Evolutionary conservation across 2,797 vertebrate genomes (phyloP).

Genomic region (Craterocephalus amniculus): DNA sequence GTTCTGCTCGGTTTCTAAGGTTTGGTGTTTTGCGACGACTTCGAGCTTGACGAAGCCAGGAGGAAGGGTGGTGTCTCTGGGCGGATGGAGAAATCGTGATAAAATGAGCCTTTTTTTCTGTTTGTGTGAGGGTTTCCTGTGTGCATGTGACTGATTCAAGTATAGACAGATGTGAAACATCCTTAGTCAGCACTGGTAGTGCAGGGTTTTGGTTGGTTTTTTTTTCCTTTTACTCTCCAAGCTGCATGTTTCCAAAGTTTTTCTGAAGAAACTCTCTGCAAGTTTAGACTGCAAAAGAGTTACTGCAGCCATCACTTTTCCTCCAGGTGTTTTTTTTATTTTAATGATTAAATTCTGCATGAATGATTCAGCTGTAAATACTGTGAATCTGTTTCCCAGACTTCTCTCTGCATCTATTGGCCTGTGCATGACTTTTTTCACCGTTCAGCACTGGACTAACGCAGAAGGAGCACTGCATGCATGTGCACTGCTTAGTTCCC

Average conservation of each 20-base stretch:
- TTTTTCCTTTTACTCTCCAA: neutral
- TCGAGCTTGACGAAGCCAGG: neutral
- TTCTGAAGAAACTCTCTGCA: neutral
- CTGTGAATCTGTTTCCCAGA: no score
- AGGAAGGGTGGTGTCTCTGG: neutral
- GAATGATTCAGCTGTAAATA: no score
- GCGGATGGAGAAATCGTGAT: neutral
- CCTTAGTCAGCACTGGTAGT: neutral
- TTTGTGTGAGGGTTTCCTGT: neutral
- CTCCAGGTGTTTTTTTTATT: neutral
- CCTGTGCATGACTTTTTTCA: neutral
- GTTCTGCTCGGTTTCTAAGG: neutral
- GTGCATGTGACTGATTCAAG: neutral
- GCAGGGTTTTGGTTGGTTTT: neutral
- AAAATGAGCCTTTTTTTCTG: neutral
- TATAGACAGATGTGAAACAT: neutral
- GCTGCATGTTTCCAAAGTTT: neutral
- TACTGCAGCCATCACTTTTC: neutral
- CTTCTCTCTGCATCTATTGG: neutral
- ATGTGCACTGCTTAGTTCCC: neutral
- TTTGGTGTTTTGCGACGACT: neutral
- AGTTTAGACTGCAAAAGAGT: neutral
- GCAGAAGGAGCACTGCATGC: neutral
- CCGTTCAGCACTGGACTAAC: no score
- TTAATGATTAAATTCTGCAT: no score